Base-by-base conservation (phyloP, 2,113 vertebrate species). In the Thamnophis sirtalis region DNA sequence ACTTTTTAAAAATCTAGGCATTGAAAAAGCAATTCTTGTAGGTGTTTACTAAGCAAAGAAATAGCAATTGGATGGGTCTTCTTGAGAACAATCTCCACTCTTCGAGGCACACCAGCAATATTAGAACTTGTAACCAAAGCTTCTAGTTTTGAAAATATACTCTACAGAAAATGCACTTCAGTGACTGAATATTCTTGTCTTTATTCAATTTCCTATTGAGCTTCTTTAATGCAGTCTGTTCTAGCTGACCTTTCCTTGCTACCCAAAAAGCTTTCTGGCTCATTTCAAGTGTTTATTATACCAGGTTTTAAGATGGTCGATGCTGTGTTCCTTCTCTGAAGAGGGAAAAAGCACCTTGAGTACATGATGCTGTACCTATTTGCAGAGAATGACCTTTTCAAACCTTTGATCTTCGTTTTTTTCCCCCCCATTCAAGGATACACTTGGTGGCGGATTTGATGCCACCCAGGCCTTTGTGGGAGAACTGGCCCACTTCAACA, bases 401-500 rank as follows among this genome's bases (percentile, higher is more conserved):
- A 92, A 22, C 53, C 87, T 90, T 54, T 88, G 48, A 3, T 89
- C 51, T 84, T 86, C 33, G 6, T 87, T 92, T 94, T 88, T 91
- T 94, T 88, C 94, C 84, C 94, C 84, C 92, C 93, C 0, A 1
- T 89, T 92, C 49, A 96, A 99, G 99, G 99, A 99, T 97, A 98
- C 98, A 0, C 94, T 99, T 95, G 99, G 99, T 0, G 99, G 99
- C 1, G 99, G 99, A 0, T 99, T 99, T 19, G 99, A 99, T 0
- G 99, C 99, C 91, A 99, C 99, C 0, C 99, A 99, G 92, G 99
- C 99, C 0, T 99, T 98, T 9, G 97, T 99, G 4, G 99, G 99
- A 0, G 99, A 99, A 95, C 96, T 99, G 94, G 98, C 99, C 9
- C 98, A 99, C 93, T 98, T 99, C 95, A 99, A 99, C 95, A 97